Evolutionary conservation across 2,888 invertebrate species (phyloP), one percentile per base, ranked within the genome.

Genomic region (Tenthredo livida): DNA sequence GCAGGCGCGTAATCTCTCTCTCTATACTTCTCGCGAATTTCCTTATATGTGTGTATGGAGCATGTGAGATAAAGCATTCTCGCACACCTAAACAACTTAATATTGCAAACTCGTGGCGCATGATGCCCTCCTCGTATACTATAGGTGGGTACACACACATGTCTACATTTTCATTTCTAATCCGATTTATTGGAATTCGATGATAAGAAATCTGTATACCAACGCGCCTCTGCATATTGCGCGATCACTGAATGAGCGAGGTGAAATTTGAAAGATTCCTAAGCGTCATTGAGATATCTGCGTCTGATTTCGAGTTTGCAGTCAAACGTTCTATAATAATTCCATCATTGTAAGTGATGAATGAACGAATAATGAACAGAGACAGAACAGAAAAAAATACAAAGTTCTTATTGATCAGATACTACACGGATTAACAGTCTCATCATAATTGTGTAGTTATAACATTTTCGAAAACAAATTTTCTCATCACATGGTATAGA

Each of bases 171-270:
- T 73, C 43, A 40, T 9, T 43, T 73, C 73, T 73, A 73, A 73
- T 73, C 43, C 25, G 73, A 73, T 43, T 43, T 73, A 73, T 73
- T 43, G 73, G 73, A 73, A 73, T 73, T 73, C 12, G 43, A 43
- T 43, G 73, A 73, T 73, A 73, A 73, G 73, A 73, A 73, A 43
- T 43, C 73, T 43, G 73, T 40, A 67, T 67, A 67, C 67, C 9
- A 43, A 73, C 67, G 17, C 43, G 2, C 21, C 43, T 72, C 40
- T 43, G 43, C 10, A 29, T 43, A 37, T 43, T 17, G 33, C 72
- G 72, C 21, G 72, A 72, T 43, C 21, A 25, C 40, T 43, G 43
- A 40, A 17, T n/a, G 17, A 10, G 9, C 21, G 43, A 40, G 10
- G 73, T 21, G 21, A 43, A 10, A 43, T 73, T 33, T 17, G 29